A percentile compares a stretch with the other conserved stretches of the same genome.
Evolutionary conservation across 2,113 vertebrate species (phyloP).

Genomic region (Argyrosomus japonicus): DNA sequence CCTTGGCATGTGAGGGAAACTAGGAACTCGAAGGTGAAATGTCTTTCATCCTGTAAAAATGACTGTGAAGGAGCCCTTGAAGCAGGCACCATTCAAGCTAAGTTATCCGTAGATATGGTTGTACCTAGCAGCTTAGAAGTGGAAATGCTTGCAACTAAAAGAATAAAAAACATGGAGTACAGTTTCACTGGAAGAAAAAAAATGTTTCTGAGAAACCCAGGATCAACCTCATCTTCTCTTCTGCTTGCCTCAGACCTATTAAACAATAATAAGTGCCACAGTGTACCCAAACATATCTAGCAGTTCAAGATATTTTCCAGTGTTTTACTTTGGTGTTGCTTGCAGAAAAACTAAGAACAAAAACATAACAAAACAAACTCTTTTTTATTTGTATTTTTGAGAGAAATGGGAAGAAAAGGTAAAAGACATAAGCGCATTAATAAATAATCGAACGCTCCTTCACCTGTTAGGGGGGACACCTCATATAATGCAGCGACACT

Average conservation of each 20-base stretch:
- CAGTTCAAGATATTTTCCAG: conserved; percentile 22
- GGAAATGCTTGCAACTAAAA: background rate
- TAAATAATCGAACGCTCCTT: conserved; percentile 56
- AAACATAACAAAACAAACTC: background rate
- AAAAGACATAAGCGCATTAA: conserved; percentile 49
- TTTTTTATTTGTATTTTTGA: background rate
- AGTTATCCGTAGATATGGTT: background rate
- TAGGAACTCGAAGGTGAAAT: background rate
- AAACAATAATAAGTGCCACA: conserved; percentile 46
- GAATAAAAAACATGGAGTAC: background rate
- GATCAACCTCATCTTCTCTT: background rate
- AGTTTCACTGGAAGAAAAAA: background rate
- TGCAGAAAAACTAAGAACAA: background rate
- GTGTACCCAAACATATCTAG: conserved; percentile 6
- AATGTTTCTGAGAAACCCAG: background rate
- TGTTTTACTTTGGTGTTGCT: conserved; percentile 11
- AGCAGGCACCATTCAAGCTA: background rate
- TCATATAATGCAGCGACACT: conserved; percentile 55
- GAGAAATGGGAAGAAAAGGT: conserved; percentile 56
- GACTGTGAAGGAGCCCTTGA: background rate
- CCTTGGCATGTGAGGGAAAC: background rate
- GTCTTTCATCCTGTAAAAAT: background rate
- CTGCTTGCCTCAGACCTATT: conserved; percentile 23
- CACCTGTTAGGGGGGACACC: conserved; percentile 34
- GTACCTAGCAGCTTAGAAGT: background rate